Percentiles rank a stretch among this genome's conserved stretches.
These are phyloP conservation scores for Cladorhizidae sp. DNA, from an alignment of 37 sponge, comb jelly and placozoan genomes.

Conservation along the genomic window DNA sequence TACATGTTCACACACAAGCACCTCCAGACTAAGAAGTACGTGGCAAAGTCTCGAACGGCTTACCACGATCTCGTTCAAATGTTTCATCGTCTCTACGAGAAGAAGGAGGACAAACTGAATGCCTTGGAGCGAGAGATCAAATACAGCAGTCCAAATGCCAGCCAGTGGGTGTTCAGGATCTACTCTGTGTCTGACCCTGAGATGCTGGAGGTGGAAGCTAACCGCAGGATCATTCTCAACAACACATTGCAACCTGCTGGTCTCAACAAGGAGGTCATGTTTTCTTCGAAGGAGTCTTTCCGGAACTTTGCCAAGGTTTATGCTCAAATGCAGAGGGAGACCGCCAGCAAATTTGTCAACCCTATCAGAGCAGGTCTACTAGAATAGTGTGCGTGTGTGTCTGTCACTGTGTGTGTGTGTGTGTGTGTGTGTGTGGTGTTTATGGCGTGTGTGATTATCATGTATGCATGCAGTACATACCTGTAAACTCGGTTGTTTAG, in stretches of 20 bases:
- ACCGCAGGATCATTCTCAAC: background rate
- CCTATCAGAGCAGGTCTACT: background rate
- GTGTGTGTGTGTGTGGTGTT: no score
- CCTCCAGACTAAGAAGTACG: background rate
- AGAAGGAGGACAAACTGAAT: slow-evolving; percentile 13
- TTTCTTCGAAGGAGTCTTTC: slow-evolving; percentile 24
- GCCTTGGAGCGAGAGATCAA: slow-evolving; percentile 48
- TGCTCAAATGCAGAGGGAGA: background rate
- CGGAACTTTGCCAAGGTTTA: slow-evolving; percentile 41
- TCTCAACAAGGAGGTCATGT: slow-evolving; percentile 30
- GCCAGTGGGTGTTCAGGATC: slow-evolving; percentile 15
- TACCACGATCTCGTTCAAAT: slow-evolving; percentile 40
- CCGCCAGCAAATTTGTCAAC: background rate
- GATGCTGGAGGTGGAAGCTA: slow-evolving; percentile 4
- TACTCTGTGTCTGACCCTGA: background rate
- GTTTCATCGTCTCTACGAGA: slow-evolving; percentile 53
- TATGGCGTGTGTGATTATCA: no score
- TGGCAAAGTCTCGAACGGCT: slow-evolving; percentile 19
- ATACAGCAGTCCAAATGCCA: slow-evolving; percentile 36
- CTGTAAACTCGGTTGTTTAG: no score
- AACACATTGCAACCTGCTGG: slow-evolving; percentile 41
- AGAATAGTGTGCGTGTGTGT: background rate
- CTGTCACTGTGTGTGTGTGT: no score
- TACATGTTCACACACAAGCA: slow-evolving; percentile 55
- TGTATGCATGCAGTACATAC: no score